Evolutionary conservation across 2,113 vertebrate species (phyloP).

Genomic region (Tonatia bakeri): DNA sequence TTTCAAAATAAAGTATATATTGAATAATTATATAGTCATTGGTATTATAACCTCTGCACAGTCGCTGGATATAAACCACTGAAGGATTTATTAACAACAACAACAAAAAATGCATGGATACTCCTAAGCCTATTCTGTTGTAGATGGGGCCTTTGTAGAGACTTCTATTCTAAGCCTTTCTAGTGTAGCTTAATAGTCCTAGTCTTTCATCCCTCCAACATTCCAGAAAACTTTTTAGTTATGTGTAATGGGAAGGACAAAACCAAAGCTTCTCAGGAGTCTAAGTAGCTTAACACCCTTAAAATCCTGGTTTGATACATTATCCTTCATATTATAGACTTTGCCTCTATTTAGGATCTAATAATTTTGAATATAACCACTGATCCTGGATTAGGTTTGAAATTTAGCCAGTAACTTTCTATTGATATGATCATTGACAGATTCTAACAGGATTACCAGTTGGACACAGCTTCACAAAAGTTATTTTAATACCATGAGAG

Average conservation of each 20-base stretch:
- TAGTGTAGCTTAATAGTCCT: neutral
- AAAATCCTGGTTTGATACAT: neutral
- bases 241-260: neutral
- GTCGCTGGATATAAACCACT: neutral
- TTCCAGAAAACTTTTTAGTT: neutral
- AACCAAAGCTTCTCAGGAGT: neutral
- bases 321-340: neutral
- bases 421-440: neutral
- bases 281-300: no score
- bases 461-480: neutral
- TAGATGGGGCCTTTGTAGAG: no score
- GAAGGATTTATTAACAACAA: neutral
- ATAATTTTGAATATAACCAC: neutral
- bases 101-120: neutral
- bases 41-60: neutral
- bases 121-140: neutral
- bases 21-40: neutral
- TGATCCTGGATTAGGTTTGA: neutral
- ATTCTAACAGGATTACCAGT: neutral
- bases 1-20: neutral
- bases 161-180: neutral
- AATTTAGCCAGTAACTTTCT: neutral
- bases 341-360: neutral
- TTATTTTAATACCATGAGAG: neutral
- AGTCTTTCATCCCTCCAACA: neutral